Conservation (phyloP, 2,797 vertebrate genomes). For the Loris lydekkerianus region DNA sequence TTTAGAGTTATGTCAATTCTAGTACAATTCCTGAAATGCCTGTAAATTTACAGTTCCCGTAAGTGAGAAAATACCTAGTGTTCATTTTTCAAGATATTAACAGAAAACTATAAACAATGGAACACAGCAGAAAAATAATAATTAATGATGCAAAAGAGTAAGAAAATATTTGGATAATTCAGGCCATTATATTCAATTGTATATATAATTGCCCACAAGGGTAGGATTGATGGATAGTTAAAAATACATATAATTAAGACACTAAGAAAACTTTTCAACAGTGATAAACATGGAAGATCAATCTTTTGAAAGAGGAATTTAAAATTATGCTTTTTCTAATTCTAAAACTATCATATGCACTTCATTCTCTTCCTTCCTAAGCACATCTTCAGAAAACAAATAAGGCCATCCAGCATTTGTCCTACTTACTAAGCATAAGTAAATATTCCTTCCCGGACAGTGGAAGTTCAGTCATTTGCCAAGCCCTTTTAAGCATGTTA, state of each 20-base stretch:
- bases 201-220: neutral
- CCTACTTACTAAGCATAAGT: conserved; percentile 68
- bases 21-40: conserved; percentile 70
- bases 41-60: conserved; percentile 44
- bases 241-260: neutral
- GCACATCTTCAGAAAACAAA: neutral
- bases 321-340: conserved; percentile 15
- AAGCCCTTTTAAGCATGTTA: conserved; percentile 71
- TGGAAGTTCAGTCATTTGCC: conserved; percentile 63
- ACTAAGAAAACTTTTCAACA: conserved; percentile 7
- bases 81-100: conserved; percentile 47
- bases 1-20: conserved; percentile 75
- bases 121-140: conserved; percentile 38
- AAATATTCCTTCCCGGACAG: conserved; percentile 67
- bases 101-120: conserved; percentile 46
- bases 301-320: conserved; percentile 40
- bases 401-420: neutral
- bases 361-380: neutral
- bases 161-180: conserved; percentile 9
- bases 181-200: neutral
- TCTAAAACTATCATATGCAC: neutral
- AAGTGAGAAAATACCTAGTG: conserved; percentile 62
- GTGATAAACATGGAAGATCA: neutral
- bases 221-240: neutral
- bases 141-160: neutral